Conservation (phyloP, 2,797 vertebrate genomes). For the Anniella stebbinsi region DNA sequence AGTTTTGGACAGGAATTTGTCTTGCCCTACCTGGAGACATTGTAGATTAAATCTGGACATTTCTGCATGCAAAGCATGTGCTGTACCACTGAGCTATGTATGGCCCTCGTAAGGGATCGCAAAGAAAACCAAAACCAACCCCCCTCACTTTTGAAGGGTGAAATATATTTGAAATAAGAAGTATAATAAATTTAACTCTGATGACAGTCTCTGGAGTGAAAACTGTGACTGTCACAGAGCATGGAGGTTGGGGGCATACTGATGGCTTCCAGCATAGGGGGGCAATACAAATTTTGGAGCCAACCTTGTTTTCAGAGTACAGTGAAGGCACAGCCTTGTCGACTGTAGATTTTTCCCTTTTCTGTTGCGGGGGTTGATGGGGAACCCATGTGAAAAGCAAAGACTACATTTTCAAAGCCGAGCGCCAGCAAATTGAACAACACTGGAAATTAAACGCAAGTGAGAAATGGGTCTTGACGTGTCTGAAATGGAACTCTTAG, state of each 20-base stretch:
- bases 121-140: too few relatives aligned
- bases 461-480: conserved; percentile 67
- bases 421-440: conserved; percentile 58
- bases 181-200: neutral
- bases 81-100: too few relatives aligned
- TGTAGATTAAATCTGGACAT: too few relatives aligned
- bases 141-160: neutral
- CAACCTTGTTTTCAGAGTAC: neutral
- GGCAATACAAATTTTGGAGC: neutral
- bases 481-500: conserved; percentile 64
- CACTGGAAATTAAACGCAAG: conserved; percentile 55
- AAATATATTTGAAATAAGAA: neutral
- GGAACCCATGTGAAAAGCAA: conserved; percentile 32
- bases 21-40: too few relatives aligned
- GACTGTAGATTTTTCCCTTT: conserved; percentile 49
- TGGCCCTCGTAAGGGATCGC: too few relatives aligned
- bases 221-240: neutral
- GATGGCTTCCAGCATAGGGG: neutral
- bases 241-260: neutral
- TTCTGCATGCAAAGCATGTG: too few relatives aligned
- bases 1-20: too few relatives aligned
- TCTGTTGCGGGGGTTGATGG: neutral
- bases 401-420: conserved; percentile 35
- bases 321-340: conserved; percentile 29
- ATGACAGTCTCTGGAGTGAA: neutral